Conservation (phyloP, 2,797 vertebrate genomes). For the Lutjanus argentimaculatus region DNA sequence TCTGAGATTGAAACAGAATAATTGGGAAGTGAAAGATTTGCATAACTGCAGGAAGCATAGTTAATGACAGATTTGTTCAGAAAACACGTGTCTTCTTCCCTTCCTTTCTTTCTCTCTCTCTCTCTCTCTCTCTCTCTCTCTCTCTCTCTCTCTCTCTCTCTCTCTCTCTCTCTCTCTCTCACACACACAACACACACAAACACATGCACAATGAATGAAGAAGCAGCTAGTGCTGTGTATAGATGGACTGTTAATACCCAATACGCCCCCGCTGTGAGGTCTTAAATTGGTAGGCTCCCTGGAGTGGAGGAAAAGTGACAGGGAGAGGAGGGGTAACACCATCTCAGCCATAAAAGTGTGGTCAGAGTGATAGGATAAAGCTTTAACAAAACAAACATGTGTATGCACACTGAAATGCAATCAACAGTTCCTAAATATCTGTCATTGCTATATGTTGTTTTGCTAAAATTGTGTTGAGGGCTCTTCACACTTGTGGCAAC, state of each 20-base stretch:
- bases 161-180: not conserved
- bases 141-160: not conserved
- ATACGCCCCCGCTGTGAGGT: constrained; percentile 64
- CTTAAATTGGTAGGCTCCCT: constrained; percentile 58
- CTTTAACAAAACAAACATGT: constrained; percentile 47
- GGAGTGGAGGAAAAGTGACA: constrained; percentile 60
- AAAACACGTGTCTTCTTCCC: constrained; percentile 7
- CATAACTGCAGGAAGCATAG: constrained; percentile 35
- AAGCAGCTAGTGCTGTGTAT: constrained; percentile 54
- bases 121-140: not conserved
- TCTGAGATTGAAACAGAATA: constrained; percentile 45
- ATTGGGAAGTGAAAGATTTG: constrained; percentile 48
- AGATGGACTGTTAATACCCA: constrained; percentile 73
- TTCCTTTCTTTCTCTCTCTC: not conserved
- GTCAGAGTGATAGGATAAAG: constrained; percentile 53
- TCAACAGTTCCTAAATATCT: constrained; percentile 22
- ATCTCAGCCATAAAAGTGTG: constrained; percentile 47
- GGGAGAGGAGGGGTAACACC: constrained; percentile 31
- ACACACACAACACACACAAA: constrained; percentile 21
- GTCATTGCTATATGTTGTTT: constrained; percentile 4
- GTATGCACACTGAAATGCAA: constrained; percentile 16
- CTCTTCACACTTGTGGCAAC: constrained; percentile 41
- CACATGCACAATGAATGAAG: constrained; percentile 55
- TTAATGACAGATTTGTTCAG: constrained; percentile 48
- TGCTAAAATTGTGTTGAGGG: constrained; percentile 9